Evolutionary conservation across 2,888 invertebrate genomes (phyloP), one percentile per base, ranked within the genome.

Genomic region (Exocentrus adspersus): DNA sequence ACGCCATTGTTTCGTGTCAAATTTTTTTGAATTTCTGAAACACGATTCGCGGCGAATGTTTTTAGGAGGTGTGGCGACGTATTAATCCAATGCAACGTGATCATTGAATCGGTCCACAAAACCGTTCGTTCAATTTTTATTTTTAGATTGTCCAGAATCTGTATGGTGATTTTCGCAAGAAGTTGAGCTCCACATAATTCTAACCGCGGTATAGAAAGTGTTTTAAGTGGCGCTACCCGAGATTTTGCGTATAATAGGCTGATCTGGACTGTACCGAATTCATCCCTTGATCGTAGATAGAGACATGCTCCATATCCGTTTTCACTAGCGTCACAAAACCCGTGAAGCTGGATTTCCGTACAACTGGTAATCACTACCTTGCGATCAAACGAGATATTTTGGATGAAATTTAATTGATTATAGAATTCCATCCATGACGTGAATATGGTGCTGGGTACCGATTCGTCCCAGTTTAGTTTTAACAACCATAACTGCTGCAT

Each of bases 31-130:
- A 73, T 72, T 12, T 64, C 67, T 2, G 70, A 46, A 9, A 73
- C 62, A 4, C 70, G 20, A 32, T 68, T 70, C 6, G 54, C 61
- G 1, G 70, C 67, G 46, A 72, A 73, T 0, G 57, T 58, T 62
- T 72, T 64, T 37, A 67, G 65, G 6, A 21, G 14, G 24, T 53
- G 46, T 1, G 71, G 61, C 1, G 28, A 4, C 0, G 48, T 46
- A 20, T 56, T 50, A 43, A 72, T 28, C 71, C 72, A 73, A 6
- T 62, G 60, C 19, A 69, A 59, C 0, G 61, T 54, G 10, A 71
- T 67, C 10, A 60, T 63, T 2, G 71, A 37, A 12, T 37, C 37
- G 2, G 1, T 12, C 12, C 37, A 37, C 3, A 12, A 37, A 37
- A 37, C n/a, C 12, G 37, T 37, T 37, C 14, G 10, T 24, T 3